Conservation (phyloP, 2,888 invertebrate species). For the Agrotis clavis region DNA sequence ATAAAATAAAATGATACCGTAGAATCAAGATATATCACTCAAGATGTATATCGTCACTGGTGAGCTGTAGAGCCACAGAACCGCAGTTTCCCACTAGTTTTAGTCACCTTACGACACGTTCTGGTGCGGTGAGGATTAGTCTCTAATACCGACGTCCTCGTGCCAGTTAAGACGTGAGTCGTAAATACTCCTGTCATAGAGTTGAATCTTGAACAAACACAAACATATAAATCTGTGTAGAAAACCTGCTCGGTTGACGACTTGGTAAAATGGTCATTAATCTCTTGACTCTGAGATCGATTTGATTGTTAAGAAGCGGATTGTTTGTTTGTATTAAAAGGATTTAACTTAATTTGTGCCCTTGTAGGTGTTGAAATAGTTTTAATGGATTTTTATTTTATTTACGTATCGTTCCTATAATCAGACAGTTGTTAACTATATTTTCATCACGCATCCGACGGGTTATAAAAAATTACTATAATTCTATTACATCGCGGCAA, state of each 20-base stretch:
- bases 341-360: slow-evolving; percentile 40
- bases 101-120: slow-evolving; percentile 64
- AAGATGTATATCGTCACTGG: slow-evolving; percentile 44
- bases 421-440: slow-evolving; percentile 4
- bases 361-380: neutral
- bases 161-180: slow-evolving; percentile 36
- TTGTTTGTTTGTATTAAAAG: slow-evolving; percentile 49
- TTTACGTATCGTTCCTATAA: neutral
- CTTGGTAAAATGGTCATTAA: slow-evolving; percentile 66
- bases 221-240: slow-evolving; percentile 59
- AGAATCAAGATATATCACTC: slow-evolving; percentile 39
- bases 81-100: slow-evolving; percentile 60
- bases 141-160: slow-evolving; percentile 55
- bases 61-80: slow-evolving; percentile 33
- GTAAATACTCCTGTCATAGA: slow-evolving; percentile 48
- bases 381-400: neutral
- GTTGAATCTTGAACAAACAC: slow-evolving; percentile 44
- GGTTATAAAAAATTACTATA: slow-evolving; percentile 74
- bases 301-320: slow-evolving; percentile 55
- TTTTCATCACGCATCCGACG: slow-evolving; percentile 56
- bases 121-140: slow-evolving; percentile 60
- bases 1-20: slow-evolving; percentile 22
- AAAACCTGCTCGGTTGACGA: slow-evolving; percentile 63
- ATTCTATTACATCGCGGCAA: slow-evolving; percentile 81
- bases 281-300: slow-evolving; percentile 57